Percentiles rank a stretch among this genome's conserved stretches.
These are phyloP conservation scores for Muschampia plurimacula DNA, from an alignment of 2,888 invertebrate genomes.

Conservation along the genomic window DNA sequence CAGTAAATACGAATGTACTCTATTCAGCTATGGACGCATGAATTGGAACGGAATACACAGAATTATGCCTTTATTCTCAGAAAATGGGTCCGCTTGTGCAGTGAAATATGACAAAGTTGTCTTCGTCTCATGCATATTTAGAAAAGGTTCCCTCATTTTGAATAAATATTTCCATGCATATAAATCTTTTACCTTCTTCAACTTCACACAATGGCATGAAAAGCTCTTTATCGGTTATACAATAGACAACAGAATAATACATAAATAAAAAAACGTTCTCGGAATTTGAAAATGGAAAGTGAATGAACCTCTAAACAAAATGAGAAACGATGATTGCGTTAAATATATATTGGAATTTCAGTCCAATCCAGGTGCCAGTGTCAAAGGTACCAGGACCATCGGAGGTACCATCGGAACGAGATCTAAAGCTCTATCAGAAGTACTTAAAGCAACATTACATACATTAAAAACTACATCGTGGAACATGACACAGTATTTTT, in stretches of 20 bases:
- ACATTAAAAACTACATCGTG: too few relatives aligned
- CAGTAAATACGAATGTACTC: slow-evolving; percentile 32
- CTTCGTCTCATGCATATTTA: slow-evolving; percentile 7
- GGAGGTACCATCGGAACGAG: too few relatives aligned
- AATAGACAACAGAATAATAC: slow-evolving; percentile 1
- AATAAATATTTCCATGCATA: slow-evolving; percentile 9
- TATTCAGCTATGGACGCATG: slow-evolving; percentile 26
- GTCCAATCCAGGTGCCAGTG: too few relatives aligned
- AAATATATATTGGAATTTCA: too few relatives aligned
- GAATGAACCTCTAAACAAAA: not conserved
- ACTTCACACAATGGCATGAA: not conserved
- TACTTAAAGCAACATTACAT: too few relatives aligned
- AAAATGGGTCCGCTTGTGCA: slow-evolving; percentile 14
- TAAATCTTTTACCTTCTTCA: slow-evolving; percentile 12
- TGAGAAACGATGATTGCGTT: too few relatives aligned
- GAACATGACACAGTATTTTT: too few relatives aligned
- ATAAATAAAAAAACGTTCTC: not conserved
- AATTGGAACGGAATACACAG: slow-evolving; percentile 18
- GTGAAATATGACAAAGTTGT: slow-evolving; percentile 4
- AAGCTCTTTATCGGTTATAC: slow-evolving; percentile 1
- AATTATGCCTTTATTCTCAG: slow-evolving; percentile 23
- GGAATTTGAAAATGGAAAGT: not conserved
- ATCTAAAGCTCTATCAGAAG: too few relatives aligned
- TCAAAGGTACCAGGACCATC: too few relatives aligned
- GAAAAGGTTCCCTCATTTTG: slow-evolving; percentile 13